phyloP scores from a whole-genome alignment of 2,888 invertebrate genomes.

The Tenthredo mesomela region DNA sequence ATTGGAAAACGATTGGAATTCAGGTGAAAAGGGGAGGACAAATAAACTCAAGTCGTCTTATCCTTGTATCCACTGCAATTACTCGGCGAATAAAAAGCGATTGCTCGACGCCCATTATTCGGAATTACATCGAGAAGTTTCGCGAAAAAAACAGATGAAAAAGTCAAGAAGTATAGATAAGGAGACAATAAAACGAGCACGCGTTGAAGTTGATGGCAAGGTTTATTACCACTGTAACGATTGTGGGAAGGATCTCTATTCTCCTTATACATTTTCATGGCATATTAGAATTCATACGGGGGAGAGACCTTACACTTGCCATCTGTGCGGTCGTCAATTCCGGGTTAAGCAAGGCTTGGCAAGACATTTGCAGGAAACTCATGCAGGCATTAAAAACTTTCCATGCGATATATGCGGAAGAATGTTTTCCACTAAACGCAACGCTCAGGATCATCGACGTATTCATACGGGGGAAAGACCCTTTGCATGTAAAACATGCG shows the following conservation, averaged over 20 bases:
- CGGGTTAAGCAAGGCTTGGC: constrained; percentile 83
- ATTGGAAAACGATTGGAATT: constrained; percentile 22
- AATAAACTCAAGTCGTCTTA: constrained; percentile 51
- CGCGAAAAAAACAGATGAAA: constrained; percentile 52
- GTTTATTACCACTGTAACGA: constrained; percentile 80
- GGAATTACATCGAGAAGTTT: constrained; percentile 62
- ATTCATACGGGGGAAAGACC: constrained; percentile 83
- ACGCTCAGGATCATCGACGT: constrained; percentile 81
- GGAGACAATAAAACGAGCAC: constrained; percentile 74
- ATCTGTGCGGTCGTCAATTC: constrained; percentile 84
- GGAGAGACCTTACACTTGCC: constrained; percentile 84
- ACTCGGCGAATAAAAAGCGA: constrained; percentile 61
- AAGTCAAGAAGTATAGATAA: constrained; percentile 64
- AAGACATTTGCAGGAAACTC: constrained; percentile 83
- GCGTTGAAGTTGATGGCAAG: constrained; percentile 78
- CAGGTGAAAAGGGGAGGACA: neutral
- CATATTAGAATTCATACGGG: constrained; percentile 84
- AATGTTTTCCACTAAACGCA: constrained; percentile 82
- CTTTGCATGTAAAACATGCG: constrained; percentile 81
- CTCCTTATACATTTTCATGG: constrained; percentile 82
- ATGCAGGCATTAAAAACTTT: constrained; percentile 82
- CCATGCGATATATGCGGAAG: constrained; percentile 81
- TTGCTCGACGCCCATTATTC: constrained; percentile 60
- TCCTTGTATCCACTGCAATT: constrained; percentile 66
- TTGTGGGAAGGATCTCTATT: constrained; percentile 82